Evolutionary conservation across 2,888 invertebrate species (phyloP), one percentile per base, ranked within the genome.

Genomic region (Chymomyza caudatula): DNA sequence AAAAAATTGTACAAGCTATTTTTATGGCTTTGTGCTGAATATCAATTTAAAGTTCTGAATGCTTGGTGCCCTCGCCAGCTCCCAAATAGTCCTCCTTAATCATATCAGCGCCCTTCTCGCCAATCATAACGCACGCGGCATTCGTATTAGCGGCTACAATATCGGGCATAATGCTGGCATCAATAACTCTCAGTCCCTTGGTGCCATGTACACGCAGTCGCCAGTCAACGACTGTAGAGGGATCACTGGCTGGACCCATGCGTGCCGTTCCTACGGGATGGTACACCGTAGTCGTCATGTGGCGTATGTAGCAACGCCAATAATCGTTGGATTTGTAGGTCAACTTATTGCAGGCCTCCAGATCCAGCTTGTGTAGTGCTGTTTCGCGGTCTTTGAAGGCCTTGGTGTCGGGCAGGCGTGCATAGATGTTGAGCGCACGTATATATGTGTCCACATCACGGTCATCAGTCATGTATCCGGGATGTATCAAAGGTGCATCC

Each of bases 231-330:
- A 94, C 93, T 0, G 93, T 89, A 0, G 87, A 74, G 23, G 88
- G 81, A 74, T 92, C 92, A 6, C 65, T 77, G 2, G 79, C 77
- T 0, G 92, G 91, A 3, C 94, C 94, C 94, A 94, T 94, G 88
- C 92, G 93, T 0, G 91, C 91, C 0, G 93, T 93, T 56, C 95
- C 92, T 1, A 92, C 92, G 0, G 95, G 95, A 89, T 96, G 95
- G 78, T 95, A 95, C 47, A 95, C 92, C 0, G 96, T 96, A 72
- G 94, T 94, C 1, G 93, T 92, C 85, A 95, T 94, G 85, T 96
- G 96, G 29, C 95, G 92, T 25, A 96, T 92, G 71, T 94, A 93
- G 85, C 97, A 97, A 81, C 95, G 96, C 96, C 96, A 96, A 85
- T 96, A 97, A 56, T 95, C 95, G 86, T 96, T 96, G 11, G 94